phyloP scores from a whole-genome alignment of 2,888 invertebrate genomes.

The Plutella xylostella region DNA sequence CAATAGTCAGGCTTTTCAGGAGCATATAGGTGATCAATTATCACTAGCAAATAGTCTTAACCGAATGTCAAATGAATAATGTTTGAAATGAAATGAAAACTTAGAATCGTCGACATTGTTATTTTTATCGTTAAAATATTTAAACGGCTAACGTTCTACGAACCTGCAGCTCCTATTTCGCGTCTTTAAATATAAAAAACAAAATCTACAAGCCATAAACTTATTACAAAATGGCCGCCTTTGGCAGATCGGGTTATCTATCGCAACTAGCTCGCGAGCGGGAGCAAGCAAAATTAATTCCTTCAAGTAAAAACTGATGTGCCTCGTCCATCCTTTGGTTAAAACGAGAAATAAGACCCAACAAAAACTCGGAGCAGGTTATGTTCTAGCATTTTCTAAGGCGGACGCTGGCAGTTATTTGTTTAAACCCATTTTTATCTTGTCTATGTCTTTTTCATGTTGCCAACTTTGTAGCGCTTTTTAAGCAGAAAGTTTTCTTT shows the following conservation, averaged over 20 bases:
- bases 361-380: conserved; percentile 26
- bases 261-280: conserved; percentile 11
- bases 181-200: background rate
- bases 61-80: no score
- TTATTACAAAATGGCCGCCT: conserved; percentile 52
- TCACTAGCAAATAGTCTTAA: no score
- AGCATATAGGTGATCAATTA: no score
- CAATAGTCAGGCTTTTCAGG: no score
- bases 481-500: conserved; percentile 4
- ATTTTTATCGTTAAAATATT: no score
- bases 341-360: conserved; percentile 43
- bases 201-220: conserved; percentile 20
- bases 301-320: conserved; percentile 52
- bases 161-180: no score
- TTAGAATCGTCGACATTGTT: no score
- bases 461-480: conserved; percentile 7
- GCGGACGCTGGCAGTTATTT: conserved; percentile 27
- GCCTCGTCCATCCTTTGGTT: conserved; percentile 38
- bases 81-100: no score
- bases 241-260: conserved; percentile 44
- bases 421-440: conserved; percentile 39
- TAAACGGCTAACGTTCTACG: no score
- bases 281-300: conserved; percentile 29
- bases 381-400: conserved; percentile 25
- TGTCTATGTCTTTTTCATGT: no score